Evolutionary conservation across 2,113 vertebrate species (phyloP), one percentile per base, ranked within the genome.

Genomic region (Phyllostomus discolor): DNA sequence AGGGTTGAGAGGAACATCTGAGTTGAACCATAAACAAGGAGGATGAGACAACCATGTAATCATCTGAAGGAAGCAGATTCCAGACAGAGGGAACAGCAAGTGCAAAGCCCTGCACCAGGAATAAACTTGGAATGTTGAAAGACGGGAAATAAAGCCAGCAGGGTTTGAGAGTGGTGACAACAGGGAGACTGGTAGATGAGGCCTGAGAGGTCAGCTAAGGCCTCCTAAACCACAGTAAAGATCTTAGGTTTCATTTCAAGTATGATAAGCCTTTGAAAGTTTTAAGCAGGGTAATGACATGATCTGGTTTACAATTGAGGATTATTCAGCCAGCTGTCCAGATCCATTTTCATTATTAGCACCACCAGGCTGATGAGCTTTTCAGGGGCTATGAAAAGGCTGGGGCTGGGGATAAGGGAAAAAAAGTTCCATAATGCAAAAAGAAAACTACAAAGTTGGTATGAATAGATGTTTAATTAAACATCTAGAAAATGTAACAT

Each of bases 191-290:
- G 72, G n/a, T 22, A 67, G 67, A 67, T 46, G 64, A 94, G 50
- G 80, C 41, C 92, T 12, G 15, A 52, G 72, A 70, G 83, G 83
- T 92, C 24, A 88, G 73, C 84, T 26, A 14, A 95, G 91, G 95
- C 82, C 78, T 80, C 91, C 50, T 72, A 46, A 89, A 20, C 73
- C 78, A 76, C 2, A 48, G 59, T 22, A 75, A 93, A 93, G 95
- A 91, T 50, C 73, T 83, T 35, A 41, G 52, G 46, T 85, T 82
- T 82, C 90, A 75, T 66, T 64, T 79, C 81, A 93, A 79, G 59
- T 35, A 48, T 62, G 90, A 86, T 46, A 92, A 90, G 70, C 70
- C 64, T 88, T 48, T 90, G 75, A 87, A 88, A 50, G 81, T 88
- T 90, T 93, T 70, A 88, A 93, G 41, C 67, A 57, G 48, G 24